Evolutionary conservation across 2,113 vertebrate genomes (phyloP).

Genomic region (Pterocles gutturalis): DNA sequence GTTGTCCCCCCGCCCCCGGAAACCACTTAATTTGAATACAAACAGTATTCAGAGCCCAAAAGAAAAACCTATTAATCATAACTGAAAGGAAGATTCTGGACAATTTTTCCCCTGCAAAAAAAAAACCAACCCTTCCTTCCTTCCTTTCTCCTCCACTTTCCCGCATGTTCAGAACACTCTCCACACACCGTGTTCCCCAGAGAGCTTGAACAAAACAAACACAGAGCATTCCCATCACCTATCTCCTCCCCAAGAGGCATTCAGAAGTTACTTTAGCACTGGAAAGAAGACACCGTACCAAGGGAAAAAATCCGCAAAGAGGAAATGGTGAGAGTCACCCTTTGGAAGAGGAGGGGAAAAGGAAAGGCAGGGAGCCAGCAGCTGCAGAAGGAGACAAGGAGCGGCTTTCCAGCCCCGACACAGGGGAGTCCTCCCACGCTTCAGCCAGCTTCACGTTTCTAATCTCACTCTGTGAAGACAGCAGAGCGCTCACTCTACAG

Average conservation of each 20-base stretch:
- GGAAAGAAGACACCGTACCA: conserved; percentile 32
- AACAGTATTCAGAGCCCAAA: conserved; percentile 11
- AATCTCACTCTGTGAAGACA: not conserved
- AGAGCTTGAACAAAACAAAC: conserved; percentile 2
- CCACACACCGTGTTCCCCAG: not conserved
- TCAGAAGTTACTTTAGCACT: not conserved
- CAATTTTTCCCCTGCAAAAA: conserved; percentile 10
- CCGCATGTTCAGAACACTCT: not conserved
- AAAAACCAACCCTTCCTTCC: not conserved
- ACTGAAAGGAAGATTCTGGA: not conserved
- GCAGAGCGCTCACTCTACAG: not conserved
- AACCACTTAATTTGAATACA: conserved; percentile 35
- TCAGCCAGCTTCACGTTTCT: not conserved
- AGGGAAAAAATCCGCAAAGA: conserved; percentile 26
- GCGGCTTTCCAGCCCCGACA: not conserved
- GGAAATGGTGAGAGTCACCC: conserved; percentile 31
- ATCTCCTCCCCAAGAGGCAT: conserved; percentile 10
- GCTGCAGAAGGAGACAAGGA: conserved; percentile 35
- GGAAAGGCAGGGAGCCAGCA: conserved; percentile 45
- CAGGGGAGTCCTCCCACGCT: not conserved
- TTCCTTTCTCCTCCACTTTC: conserved; percentile 9
- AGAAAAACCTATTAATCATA: conserved; percentile 36
- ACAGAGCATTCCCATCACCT: not conserved
- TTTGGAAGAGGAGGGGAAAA: conserved; percentile 26
- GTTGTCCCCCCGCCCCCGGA: not conserved